phyloP scores from a whole-genome alignment of 2,888 invertebrate genomes.

The Aelia acuminata region DNA sequence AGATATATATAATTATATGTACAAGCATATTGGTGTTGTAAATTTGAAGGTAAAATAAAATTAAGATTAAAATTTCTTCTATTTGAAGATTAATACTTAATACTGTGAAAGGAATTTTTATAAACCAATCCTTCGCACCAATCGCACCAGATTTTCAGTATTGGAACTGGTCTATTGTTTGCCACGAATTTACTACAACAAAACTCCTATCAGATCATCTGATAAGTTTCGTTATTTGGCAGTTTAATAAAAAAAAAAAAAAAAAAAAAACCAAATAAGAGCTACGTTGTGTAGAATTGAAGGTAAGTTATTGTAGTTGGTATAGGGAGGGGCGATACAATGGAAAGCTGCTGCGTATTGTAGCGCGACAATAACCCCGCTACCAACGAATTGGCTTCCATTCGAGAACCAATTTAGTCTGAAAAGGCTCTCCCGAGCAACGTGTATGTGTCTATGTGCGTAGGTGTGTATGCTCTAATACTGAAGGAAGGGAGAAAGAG shows the following conservation, averaged over 20 bases:
- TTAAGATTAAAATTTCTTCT: too few relatives aligned
- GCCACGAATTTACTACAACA: too few relatives aligned
- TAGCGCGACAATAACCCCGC: background rate
- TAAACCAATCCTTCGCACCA: too few relatives aligned
- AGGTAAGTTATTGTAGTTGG: background rate
- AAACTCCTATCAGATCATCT: background rate
- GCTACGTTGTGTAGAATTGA: background rate
- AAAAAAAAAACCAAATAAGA: background rate
- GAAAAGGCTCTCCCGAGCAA: background rate
- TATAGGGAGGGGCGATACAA: background rate
- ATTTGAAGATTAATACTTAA: too few relatives aligned
- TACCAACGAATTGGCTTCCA: background rate
- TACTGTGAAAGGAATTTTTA: too few relatives aligned
- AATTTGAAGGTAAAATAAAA: too few relatives aligned
- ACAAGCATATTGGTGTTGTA: too few relatives aligned
- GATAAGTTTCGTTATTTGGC: background rate
- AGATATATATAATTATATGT: too few relatives aligned
- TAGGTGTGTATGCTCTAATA: too few relatives aligned
- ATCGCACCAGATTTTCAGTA: too few relatives aligned
- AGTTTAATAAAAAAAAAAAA: background rate
- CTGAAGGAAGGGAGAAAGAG: too few relatives aligned
- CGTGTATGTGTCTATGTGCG: background rate
- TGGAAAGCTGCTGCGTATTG: background rate
- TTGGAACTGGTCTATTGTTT: too few relatives aligned
- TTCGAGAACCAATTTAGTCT: conserved; percentile 25